A percentile compares a stretch with the other conserved stretches of the same genome.
phyloP scores from a whole-genome alignment of 2,888 invertebrate genomes.

The Tridacna crocea region DNA sequence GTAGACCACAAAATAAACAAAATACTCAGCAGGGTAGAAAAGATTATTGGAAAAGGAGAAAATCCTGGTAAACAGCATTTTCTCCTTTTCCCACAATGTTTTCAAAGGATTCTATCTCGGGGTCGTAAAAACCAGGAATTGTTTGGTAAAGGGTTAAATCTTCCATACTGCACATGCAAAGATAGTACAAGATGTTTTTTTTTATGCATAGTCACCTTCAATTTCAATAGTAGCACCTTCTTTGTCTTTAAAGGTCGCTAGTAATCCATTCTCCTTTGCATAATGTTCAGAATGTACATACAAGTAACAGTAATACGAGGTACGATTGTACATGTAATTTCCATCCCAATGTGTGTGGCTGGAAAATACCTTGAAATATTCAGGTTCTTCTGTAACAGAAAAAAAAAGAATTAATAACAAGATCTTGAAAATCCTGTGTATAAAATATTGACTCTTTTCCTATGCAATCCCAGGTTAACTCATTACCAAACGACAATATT shows the following conservation, averaged over 20 bases:
- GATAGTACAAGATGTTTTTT: neutral
- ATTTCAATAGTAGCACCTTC: conserved; percentile 55
- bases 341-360: conserved; percentile 59
- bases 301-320: conserved; percentile 44
- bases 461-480: neutral
- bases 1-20: no score
- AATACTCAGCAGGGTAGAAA: no score
- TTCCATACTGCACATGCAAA: neutral
- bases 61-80: neutral
- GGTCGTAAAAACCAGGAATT: no score
- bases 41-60: neutral
- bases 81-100: neutral
- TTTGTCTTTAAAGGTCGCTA: conserved; percentile 56
- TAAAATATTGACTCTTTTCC: no score
- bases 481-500: neutral
- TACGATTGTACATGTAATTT: conserved; percentile 43
- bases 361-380: conserved; percentile 48
- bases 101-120: no score
- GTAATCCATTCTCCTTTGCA: conserved; percentile 43
- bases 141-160: neutral
- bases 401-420: no score
- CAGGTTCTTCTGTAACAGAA: conserved; percentile 16
- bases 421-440: no score
- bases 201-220: conserved; percentile 49
- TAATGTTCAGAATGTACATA: conserved; percentile 57